Evolutionary conservation across 2,888 invertebrate species (phyloP), one percentile per base, ranked within the genome.

Genomic region (Corythucha ciliata): DNA sequence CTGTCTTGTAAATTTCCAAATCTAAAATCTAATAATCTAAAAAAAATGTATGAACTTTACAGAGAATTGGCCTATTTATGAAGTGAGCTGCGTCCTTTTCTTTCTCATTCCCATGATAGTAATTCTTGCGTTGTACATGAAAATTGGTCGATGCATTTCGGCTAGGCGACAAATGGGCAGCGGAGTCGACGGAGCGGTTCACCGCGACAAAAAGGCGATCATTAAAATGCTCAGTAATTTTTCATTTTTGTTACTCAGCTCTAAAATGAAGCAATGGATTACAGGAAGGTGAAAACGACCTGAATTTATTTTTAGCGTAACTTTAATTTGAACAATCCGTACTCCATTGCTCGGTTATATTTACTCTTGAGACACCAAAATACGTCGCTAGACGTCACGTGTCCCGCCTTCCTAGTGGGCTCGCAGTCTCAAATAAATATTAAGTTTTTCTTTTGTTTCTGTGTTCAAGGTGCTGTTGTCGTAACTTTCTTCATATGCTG

Each of bases 401-500:
- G n/a, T n/a, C n/a, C n/a, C n/a, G n/a, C n/a, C n/a, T n/a, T n/a
- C n/a, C n/a, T n/a, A n/a, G n/a, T n/a, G n/a, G n/a, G n/a, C n/a
- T n/a, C n/a, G n/a, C n/a, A n/a, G n/a, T n/a, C n/a, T n/a, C n/a
- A n/a, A n/a, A n/a, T n/a, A n/a, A n/a, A n/a, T n/a, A n/a, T n/a
- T n/a, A n/a, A n/a, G n/a, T n/a, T n/a, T n/a, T n/a, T 47, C 42
- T 54, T 58, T 57, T 32, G 10, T n/a, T 36, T 26, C 21, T 49
- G 72, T n/a, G n/a, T n/a, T 74, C 12, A 73, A 94, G 94, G 87
- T 60, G 89, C 89, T 2, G 93, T 94, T 20, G 94, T 94, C 48
- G 75, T 92, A 6, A 84, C 88, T 26, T 94, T 94, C 73, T 93
- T 93, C 72, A 72, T 91, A 10, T 92, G 93, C 70, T 94, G 94